phyloP scores from a whole-genome alignment of 2,113 vertebrate genomes.

The Saguinus midas region DNA sequence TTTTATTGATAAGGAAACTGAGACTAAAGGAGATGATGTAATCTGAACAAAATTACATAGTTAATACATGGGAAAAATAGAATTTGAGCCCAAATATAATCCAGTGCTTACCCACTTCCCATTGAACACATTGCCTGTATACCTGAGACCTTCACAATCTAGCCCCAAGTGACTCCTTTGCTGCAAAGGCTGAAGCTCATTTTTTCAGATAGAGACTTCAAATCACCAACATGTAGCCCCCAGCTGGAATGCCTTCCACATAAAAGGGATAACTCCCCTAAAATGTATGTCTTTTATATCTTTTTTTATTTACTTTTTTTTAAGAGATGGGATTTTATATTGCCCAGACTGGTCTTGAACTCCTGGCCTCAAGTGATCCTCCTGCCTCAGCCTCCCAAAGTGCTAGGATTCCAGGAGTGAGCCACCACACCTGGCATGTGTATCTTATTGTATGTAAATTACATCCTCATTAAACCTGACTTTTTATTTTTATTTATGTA shows the following conservation, averaged over 20 bases:
- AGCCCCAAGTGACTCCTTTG: neutral
- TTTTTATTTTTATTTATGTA: neutral
- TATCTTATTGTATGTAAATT: neutral
- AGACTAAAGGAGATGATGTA: neutral
- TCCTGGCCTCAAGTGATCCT: too few relatives aligned
- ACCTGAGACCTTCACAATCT: neutral
- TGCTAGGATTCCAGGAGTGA: too few relatives aligned
- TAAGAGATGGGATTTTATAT: too few relatives aligned
- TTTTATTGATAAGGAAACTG: slow-evolving; percentile 29
- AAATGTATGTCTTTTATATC: neutral
- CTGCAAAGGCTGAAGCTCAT: neutral
- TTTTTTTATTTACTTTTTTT: too few relatives aligned
- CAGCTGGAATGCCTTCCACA: neutral
- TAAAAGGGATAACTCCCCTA: neutral
- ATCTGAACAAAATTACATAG: neutral
- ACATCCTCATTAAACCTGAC: neutral
- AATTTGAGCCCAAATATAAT: neutral
- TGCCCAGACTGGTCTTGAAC: too few relatives aligned
- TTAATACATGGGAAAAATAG: slow-evolving; percentile 4
- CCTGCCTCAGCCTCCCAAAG: too few relatives aligned
- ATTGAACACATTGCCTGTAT: neutral
- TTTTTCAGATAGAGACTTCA: neutral
- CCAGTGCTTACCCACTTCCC: neutral
- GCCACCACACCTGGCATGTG: too few relatives aligned
- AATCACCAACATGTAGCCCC: neutral